Evolutionary conservation across 2,888 invertebrate species (phyloP).

Genomic region (Campaea margaritaria): DNA sequence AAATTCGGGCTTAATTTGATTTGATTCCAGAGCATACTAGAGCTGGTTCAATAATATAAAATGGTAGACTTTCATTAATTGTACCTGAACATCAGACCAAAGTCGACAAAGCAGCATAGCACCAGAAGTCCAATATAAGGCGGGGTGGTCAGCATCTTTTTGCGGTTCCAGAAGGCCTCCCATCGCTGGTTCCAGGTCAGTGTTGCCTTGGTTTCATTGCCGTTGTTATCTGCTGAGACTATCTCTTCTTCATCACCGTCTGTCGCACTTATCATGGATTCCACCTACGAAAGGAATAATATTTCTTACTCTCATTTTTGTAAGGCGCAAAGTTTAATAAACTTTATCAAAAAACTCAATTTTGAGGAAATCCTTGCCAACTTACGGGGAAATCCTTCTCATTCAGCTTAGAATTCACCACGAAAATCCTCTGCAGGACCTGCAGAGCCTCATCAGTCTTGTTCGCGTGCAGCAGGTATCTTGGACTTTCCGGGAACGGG

Average conservation of each 20-base stretch:
- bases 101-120: conserved; percentile 85
- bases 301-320: background rate
- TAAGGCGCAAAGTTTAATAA: too few species aligned
- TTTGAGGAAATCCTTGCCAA: conserved; percentile 24
- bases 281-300: conserved; percentile 60
- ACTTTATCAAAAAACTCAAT: too few species aligned
- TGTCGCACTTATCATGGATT: conserved; percentile 76
- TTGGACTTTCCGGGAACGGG: conserved; percentile 86
- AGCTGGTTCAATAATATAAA: background rate
- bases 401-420: conserved; percentile 79
- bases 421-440: conserved; percentile 84
- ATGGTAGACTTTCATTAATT: background rate
- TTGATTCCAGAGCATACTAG: too few species aligned
- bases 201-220: conserved; percentile 75
- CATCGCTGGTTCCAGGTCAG: conserved; percentile 75
- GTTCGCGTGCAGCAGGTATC: conserved; percentile 82
- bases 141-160: conserved; percentile 80
- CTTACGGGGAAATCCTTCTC: conserved; percentile 84
- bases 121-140: conserved; percentile 83
- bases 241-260: conserved; percentile 76
- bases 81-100: conserved; percentile 87
- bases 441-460: conserved; percentile 77
- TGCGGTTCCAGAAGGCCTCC: conserved; percentile 76
- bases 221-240: conserved; percentile 75
- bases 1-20: too few species aligned